A percentile compares a stretch with the other conserved stretches of the same genome.
phyloP scores from a whole-genome alignment of 2,797 vertebrate species.

The Lutjanus argentimaculatus region DNA sequence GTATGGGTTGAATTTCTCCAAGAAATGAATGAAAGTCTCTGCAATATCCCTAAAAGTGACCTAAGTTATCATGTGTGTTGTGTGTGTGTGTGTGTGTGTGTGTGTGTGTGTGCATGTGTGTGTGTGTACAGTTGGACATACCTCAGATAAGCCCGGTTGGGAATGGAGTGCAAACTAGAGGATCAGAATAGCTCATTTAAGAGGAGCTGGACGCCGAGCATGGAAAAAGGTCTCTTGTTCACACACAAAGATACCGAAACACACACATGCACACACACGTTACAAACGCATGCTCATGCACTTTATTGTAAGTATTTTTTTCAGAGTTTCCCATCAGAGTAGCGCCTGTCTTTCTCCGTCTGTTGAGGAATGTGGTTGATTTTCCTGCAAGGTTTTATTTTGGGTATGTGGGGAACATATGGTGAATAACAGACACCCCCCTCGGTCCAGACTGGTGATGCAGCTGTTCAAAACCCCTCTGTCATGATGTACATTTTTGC shows the following conservation, averaged over 20 bases:
- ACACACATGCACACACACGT: not conserved
- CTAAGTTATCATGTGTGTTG: no score
- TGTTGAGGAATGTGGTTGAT: constrained; percentile 68
- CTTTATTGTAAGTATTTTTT: not conserved
- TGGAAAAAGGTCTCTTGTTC: constrained; percentile 76
- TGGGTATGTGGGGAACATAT: constrained; percentile 77
- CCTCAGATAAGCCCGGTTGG: constrained; percentile 77
- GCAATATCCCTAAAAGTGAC: no score
- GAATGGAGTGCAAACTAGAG: constrained; percentile 55
- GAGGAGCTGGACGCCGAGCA: constrained; percentile 74
- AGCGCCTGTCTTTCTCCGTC: constrained; percentile 33
- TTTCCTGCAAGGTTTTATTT: constrained; percentile 79
- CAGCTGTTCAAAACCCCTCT: constrained; percentile 80
- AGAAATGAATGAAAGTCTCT: no score
- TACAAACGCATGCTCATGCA: constrained; percentile 12
- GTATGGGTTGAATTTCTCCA: no score
- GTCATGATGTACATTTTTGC: constrained; percentile 63
- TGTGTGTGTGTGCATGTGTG: constrained; percentile 35
- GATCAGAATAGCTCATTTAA: constrained; percentile 85
- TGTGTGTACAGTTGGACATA: constrained; percentile 55
- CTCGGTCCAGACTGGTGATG: constrained; percentile 53
- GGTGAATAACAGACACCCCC: constrained; percentile 72
- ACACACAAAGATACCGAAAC: constrained; percentile 30
- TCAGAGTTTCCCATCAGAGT: constrained; percentile 5
- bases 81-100: not conserved